phyloP scores from a whole-genome alignment of 1,140 invertebrate species.

The Panonychus citri region DNA sequence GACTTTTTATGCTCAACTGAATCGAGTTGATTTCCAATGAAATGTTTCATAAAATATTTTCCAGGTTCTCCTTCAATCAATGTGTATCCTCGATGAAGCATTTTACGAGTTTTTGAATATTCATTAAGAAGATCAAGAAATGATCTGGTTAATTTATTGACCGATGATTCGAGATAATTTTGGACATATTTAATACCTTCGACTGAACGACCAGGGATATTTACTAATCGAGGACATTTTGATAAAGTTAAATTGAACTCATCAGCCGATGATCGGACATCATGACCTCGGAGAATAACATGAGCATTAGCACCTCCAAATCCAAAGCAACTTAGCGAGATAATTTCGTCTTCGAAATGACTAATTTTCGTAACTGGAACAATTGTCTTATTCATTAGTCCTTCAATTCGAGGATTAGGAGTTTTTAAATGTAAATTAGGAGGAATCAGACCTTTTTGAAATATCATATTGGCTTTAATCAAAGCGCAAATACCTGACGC shows the following conservation, averaged over 20 bases:
- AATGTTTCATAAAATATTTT: background rate
- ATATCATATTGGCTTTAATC: slow-evolving; percentile 26
- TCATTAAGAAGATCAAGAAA: background rate
- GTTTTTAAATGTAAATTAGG: slow-evolving; percentile 29
- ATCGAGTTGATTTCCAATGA: background rate
- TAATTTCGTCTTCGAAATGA: slow-evolving; percentile 52
- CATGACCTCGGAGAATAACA: slow-evolving; percentile 36
- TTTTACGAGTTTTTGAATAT: background rate
- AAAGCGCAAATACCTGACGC: slow-evolving; percentile 42
- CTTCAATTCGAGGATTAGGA: slow-evolving; percentile 28
- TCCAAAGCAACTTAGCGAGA: slow-evolving; percentile 82
- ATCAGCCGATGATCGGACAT: background rate
- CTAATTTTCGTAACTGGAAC: slow-evolving; percentile 28
- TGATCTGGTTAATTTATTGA: background rate
- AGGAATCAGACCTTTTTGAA: slow-evolving; percentile 26
- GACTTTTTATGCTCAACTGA: background rate
- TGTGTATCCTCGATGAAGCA: background rate
- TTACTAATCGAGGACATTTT: background rate
- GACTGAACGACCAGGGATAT: background rate
- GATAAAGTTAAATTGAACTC: background rate
- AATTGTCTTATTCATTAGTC: slow-evolving; percentile 45
- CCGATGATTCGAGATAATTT: background rate
- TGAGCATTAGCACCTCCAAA: slow-evolving; percentile 97
- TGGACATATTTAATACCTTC: background rate
- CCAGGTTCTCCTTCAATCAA: background rate